phyloP scores from a whole-genome alignment of 1,140 invertebrate genomes.

The Artemia franciscana region DNA sequence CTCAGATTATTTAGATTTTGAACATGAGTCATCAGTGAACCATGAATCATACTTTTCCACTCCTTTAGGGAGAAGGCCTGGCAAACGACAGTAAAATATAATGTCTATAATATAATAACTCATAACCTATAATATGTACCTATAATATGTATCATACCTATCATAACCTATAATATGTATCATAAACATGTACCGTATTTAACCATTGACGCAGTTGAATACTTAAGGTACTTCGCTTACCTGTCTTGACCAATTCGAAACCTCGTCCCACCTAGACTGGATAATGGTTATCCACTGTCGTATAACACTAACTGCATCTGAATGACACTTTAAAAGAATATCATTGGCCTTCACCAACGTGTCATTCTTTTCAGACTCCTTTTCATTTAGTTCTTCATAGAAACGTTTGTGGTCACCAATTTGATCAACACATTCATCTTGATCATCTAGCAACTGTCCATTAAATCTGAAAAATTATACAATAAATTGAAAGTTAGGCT shows the following conservation, averaged over 20 bases:
- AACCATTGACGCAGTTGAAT: too few relatives aligned
- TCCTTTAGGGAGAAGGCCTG: too few relatives aligned
- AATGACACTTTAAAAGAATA: slow-evolving; percentile 74
- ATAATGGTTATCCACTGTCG: slow-evolving; percentile 96
- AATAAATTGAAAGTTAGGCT: too few relatives aligned
- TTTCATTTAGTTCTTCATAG: slow-evolving; percentile 52
- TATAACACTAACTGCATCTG: slow-evolving; percentile 75
- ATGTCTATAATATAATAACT: too few relatives aligned
- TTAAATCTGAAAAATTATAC: slow-evolving; percentile 39
- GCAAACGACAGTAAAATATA: too few relatives aligned
- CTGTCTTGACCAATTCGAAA: slow-evolving; percentile 44
- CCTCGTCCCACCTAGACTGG: slow-evolving; percentile 85
- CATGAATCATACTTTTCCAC: too few relatives aligned
- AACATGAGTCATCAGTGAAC: too few relatives aligned
- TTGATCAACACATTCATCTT: slow-evolving; percentile 59
- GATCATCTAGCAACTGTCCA: slow-evolving; percentile 67
- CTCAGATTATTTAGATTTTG: too few relatives aligned
- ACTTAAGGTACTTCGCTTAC: slow-evolving; percentile 13
- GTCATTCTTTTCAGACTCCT: slow-evolving; percentile 62
- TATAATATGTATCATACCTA: too few relatives aligned
- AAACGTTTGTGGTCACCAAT: slow-evolving; percentile 65
- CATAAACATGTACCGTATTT: too few relatives aligned
- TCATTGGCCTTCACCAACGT: slow-evolving; percentile 65
- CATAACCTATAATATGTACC: too few relatives aligned
- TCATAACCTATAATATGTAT: too few relatives aligned